These are phyloP conservation scores for Drosophila dives DNA, from an alignment of 2,888 invertebrate species.

Conservation along the genomic window DNA sequence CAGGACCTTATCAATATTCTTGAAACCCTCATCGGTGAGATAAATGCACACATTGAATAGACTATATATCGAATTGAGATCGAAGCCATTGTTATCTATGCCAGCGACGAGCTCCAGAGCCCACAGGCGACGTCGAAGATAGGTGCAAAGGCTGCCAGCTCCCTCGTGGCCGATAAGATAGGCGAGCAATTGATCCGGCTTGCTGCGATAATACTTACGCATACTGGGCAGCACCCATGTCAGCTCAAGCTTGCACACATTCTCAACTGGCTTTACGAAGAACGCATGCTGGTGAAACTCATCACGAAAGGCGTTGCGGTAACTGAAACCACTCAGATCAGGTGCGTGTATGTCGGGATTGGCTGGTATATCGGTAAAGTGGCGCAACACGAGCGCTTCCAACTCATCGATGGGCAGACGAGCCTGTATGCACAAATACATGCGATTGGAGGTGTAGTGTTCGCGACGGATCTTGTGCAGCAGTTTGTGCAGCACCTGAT, in stretches of 20 bases:
- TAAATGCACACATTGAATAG: constrained; percentile 90
- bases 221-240: constrained; percentile 84
- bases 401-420: constrained; percentile 83
- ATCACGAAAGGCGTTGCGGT: constrained; percentile 77
- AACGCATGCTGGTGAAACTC: constrained; percentile 85
- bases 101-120: constrained; percentile 90
- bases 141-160: constrained; percentile 92
- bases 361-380: constrained; percentile 89
- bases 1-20: constrained; percentile 90
- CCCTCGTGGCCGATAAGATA: constrained; percentile 95
- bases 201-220: constrained; percentile 80
- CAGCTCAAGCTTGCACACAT: constrained; percentile 88
- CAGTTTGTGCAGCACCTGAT: constrained; percentile 88
- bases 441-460: constrained; percentile 94
- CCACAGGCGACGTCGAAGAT: constrained; percentile 90
- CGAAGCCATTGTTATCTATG: constrained; percentile 90
- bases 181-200: constrained; percentile 89
- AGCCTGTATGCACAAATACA: constrained; percentile 94
- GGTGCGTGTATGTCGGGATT: constrained; percentile 87
- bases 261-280: constrained; percentile 91
- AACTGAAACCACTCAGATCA: constrained; percentile 86
- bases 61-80: constrained; percentile 92
- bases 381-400: constrained; percentile 84
- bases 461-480: constrained; percentile 90
- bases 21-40: constrained; percentile 91